A percentile compares a stretch with the other conserved stretches of the same genome.
Conservation (phyloP, 1,140 invertebrate genomes). For the Bombus huntii region DNA sequence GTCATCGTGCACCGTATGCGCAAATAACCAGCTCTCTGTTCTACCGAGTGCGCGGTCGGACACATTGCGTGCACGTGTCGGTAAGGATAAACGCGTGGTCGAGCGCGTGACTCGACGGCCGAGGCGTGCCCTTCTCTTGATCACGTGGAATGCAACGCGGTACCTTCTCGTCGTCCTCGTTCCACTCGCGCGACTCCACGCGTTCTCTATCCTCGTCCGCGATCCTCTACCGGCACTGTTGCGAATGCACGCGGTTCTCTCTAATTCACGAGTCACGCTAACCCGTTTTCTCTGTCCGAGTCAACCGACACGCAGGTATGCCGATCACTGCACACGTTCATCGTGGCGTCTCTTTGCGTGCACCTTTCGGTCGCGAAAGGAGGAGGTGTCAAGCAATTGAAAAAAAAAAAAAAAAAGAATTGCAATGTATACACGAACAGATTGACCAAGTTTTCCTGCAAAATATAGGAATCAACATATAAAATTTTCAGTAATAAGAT, state of each 20-base stretch:
- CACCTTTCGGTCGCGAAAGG: not conserved
- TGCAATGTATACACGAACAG: too few relatives aligned
- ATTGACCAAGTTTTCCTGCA: not conserved
- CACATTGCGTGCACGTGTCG: constrained; percentile 68
- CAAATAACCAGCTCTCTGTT: constrained; percentile 44
- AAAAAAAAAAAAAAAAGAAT: not conserved
- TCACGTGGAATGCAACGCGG: constrained; percentile 81
- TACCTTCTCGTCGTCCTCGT: constrained; percentile 21
- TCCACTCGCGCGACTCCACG: constrained; percentile 14
- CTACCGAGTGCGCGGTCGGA: constrained; percentile 16
- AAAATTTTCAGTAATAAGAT: too few relatives aligned
- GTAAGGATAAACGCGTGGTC: constrained; percentile 75
- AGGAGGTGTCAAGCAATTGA: not conserved
- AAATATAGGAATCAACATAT: not conserved
- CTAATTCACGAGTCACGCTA: constrained; percentile 39
- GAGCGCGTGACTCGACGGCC: constrained; percentile 75
- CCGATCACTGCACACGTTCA: constrained; percentile 7
- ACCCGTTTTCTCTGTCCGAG: constrained; percentile 45
- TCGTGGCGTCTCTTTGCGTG: constrained; percentile 21
- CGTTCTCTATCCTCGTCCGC: not conserved
- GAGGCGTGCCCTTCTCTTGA: constrained; percentile 76
- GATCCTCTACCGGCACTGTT: not conserved
- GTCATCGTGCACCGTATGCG: constrained; percentile 47
- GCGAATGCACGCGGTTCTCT: constrained; percentile 32
- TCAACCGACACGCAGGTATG: constrained; percentile 43